These are phyloP conservation scores for Sarcophaga rosellei DNA, from an alignment of 2,888 invertebrate genomes.

Conservation along the genomic window DNA sequence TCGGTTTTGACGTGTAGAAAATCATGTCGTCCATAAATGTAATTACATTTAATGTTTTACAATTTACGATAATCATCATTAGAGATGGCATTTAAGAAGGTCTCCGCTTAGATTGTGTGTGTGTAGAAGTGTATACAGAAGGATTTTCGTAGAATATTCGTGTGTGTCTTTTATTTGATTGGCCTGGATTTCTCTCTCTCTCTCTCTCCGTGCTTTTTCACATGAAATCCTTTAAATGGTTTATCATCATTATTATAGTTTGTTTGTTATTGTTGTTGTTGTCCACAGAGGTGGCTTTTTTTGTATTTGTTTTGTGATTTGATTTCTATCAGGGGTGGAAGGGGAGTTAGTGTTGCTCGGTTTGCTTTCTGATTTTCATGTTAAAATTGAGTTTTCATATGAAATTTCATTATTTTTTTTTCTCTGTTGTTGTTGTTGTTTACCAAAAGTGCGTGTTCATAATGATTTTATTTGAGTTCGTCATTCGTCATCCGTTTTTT, in stretches of 20 bases:
- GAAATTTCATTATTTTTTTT: background rate
- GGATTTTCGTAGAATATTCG: no score
- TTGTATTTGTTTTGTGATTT: conserved; percentile 32
- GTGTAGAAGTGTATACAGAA: no score
- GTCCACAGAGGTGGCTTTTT: background rate
- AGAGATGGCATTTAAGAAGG: conserved; percentile 7
- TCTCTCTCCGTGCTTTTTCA: no score
- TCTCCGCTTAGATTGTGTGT: background rate
- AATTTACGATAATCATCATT: conserved; percentile 62
- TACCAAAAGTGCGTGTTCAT: conserved; percentile 53
- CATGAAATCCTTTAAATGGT: no score
- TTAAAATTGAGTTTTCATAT: no score
- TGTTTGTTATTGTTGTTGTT: background rate
- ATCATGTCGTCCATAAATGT: conserved; percentile 44
- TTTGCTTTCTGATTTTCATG: no score
- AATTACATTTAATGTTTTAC: conserved; percentile 64
- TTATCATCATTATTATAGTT: background rate
- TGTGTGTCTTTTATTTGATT: no score
- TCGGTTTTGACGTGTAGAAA: conserved; percentile 21
- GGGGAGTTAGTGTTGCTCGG: no score
- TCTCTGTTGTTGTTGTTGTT: background rate
- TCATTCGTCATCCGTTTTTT: background rate
- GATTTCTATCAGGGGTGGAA: conserved; percentile 12
- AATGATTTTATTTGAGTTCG: conserved; percentile 24
- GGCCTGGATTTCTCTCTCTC: no score